Conservation (phyloP, 2,113 vertebrate genomes). For the Gallinago media region DNA sequence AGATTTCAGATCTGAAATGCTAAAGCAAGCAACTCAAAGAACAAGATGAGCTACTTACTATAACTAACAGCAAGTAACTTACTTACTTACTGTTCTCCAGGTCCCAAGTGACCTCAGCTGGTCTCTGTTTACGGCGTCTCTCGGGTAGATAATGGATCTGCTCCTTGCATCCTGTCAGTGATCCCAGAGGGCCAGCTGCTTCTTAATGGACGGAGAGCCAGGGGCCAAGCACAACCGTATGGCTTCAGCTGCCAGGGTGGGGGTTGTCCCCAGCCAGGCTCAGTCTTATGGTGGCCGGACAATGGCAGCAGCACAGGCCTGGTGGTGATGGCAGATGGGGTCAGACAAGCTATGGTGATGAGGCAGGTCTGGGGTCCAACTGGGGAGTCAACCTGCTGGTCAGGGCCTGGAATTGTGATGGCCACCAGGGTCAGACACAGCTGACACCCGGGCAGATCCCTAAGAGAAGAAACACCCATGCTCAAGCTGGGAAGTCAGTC, state of each 20-base stretch:
- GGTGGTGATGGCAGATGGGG: neutral
- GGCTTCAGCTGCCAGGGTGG: neutral
- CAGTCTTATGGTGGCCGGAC: neutral
- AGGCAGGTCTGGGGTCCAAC: neutral
- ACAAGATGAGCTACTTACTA: neutral
- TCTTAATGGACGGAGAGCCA: neutral
- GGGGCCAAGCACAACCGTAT: neutral
- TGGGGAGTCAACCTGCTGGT: neutral
- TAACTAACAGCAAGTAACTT: too few relatives aligned
- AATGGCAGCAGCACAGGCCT: neutral
- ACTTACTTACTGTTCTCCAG: neutral
- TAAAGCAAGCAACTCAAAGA: neutral
- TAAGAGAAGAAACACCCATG: neutral
- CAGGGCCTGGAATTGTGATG: neutral
- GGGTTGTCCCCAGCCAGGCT: neutral
- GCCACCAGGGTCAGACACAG: neutral
- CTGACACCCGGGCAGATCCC: rapidly evolving
- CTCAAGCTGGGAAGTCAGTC: neutral
- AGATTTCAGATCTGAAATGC: neutral
- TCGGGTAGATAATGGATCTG: neutral
- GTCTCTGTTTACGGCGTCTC: neutral
- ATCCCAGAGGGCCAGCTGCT: neutral
- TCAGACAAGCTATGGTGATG: neutral
- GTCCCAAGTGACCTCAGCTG: neutral
- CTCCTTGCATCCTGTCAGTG: neutral